These are phyloP conservation scores for Ochropleura plecta DNA, from an alignment of 2,888 invertebrate species.

Conservation along the genomic window DNA sequence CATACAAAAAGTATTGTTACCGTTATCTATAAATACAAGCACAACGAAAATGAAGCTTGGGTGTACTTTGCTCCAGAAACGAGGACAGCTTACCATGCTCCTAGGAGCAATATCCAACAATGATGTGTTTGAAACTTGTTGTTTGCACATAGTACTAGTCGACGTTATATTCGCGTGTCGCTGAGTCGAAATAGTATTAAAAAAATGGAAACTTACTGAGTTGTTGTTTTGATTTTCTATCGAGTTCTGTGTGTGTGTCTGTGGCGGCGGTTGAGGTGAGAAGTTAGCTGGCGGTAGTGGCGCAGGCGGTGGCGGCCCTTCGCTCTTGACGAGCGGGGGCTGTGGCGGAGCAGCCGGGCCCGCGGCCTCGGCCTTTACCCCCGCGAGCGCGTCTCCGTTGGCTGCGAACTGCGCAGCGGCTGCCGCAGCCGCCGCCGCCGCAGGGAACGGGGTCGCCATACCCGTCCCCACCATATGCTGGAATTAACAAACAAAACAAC, in stretches of 20 bases:
- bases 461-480: constrained; percentile 99
- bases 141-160: neutral
- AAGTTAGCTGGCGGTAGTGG: constrained; percentile 86
- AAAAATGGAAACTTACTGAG: constrained; percentile 77
- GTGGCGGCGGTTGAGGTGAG: constrained; percentile 86
- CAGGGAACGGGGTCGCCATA: constrained; percentile 94
- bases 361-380: constrained; percentile 86
- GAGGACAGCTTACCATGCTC: constrained; percentile 8
- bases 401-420: constrained; percentile 91
- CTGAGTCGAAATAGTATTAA: neutral
- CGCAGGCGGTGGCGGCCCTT: constrained; percentile 87
- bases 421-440: constrained; percentile 92
- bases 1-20: constrained; percentile 20
- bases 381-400: constrained; percentile 89
- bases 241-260: constrained; percentile 87
- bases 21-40: constrained; percentile 24
- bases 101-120: neutral
- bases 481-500: constrained; percentile 79
- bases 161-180: neutral
- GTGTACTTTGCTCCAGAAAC: constrained; percentile 10
- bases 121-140: constrained; percentile 14
- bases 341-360: constrained; percentile 83
- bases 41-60: constrained; percentile 23
- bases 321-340: constrained; percentile 89
- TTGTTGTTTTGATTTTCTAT: constrained; percentile 91